Base-by-base conservation (phyloP, 30 jellyfish, hydroid and myxozoan genomes). In the Aurelia aurita region DNA sequence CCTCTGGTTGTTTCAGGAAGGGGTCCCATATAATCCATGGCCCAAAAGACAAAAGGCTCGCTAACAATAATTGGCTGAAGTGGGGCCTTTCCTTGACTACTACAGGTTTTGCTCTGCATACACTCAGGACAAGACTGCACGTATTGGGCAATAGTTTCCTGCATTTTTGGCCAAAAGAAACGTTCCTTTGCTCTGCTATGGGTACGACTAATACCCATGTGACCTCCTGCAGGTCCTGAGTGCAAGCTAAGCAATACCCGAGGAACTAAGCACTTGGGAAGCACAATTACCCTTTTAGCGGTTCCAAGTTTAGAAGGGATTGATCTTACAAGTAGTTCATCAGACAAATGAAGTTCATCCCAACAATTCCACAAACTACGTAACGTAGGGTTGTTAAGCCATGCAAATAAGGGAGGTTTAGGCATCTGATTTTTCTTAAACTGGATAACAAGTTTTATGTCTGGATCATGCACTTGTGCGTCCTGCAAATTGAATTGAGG, bases 351-450 rank as follows among this genome's bases (percentile, higher is more conserved):
- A 19, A 69, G 61, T 32, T 82, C 66, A 55, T 82, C 79, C 86
- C 86, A 82, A 43, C 87, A 82, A 26, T 82, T 63, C 85, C 85
- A 81, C 64, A 65, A 81, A 49, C 87, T 46, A 27, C 91, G 91
- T 53, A 65, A 26, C 65, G 5, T 61, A 66, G 83, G 26, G 77
- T 66, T 49, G 49, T 71, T 43, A 19, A 45, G 31, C 91, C 75
- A 64, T 27, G 45, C 90, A 64, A 62, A 79, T 15, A 60, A 54
- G 9, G 82, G 89, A 8, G 80, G 89, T 61, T 78, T 78, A 12
- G 70, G 79, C 25, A 78, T 21, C 21, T 43, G 79, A 1, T 61
- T 44, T 59, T 60, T 53, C 57, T 78, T 78, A 7, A 78, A n/a
- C n/a, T 60, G 71, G 18, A 78, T 64, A 16, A 78, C 58, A 31